These are phyloP conservation scores for Hystrix brachyura DNA, from an alignment of 2,113 vertebrate genomes.

Conservation along the genomic window DNA sequence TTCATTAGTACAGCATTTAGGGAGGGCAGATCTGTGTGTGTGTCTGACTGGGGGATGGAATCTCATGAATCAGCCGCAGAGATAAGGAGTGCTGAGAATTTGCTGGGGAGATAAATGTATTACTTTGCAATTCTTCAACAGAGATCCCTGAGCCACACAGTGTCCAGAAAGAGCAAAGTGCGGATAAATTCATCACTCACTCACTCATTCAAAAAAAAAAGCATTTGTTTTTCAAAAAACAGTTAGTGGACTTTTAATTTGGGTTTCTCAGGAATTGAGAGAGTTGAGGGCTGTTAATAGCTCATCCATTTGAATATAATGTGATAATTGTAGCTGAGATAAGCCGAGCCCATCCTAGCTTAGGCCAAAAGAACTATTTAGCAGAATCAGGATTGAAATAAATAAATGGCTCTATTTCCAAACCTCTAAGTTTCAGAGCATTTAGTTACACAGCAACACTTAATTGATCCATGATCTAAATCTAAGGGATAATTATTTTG, in stretches of 20 bases:
- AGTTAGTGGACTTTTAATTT: neutral
- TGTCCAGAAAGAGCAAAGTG: neutral
- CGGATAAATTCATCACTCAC: neutral
- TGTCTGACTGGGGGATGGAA: neutral
- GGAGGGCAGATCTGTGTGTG: neutral
- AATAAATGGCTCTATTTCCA: neutral
- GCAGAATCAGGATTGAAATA: neutral
- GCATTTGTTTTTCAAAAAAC: neutral
- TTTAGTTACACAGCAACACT: neutral
- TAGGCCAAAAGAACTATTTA: neutral
- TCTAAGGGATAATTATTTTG: neutral
- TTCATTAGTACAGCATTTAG: neutral
- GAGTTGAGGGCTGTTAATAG: neutral
- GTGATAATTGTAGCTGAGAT: neutral
- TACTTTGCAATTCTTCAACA: neutral
- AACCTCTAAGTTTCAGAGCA: neutral
- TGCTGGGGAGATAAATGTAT: neutral
- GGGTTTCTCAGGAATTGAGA: neutral
- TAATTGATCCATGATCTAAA: constrained; percentile 13
- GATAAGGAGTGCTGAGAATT: neutral
- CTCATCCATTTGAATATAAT: neutral
- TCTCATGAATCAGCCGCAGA: neutral
- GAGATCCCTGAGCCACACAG: neutral
- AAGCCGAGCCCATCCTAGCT: neutral
- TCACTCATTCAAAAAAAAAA: constrained; percentile 26